Conservation (phyloP, 2,888 invertebrate genomes). For the Euplagia quadripunctaria region DNA sequence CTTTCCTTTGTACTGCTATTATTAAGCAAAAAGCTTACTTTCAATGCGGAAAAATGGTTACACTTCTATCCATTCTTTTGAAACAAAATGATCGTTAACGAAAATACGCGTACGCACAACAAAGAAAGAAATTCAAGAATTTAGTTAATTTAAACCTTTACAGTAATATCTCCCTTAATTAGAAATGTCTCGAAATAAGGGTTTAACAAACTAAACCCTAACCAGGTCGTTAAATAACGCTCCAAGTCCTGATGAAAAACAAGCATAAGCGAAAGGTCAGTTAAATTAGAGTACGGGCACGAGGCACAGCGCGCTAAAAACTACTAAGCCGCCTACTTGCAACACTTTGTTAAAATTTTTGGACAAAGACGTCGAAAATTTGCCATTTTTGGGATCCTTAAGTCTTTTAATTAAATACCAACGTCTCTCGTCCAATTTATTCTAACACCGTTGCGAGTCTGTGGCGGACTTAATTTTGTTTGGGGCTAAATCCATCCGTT, state of each 20-base stretch:
- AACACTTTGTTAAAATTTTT: slow-evolving; percentile 3
- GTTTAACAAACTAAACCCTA: slow-evolving; percentile 20
- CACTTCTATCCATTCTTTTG: slow-evolving; percentile 3
- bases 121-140: slow-evolving; percentile 19
- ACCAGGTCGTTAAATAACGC: slow-evolving; percentile 22
- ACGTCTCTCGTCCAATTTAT: slow-evolving; percentile 38
- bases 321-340: not conserved
- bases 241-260: slow-evolving; percentile 34
- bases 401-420: slow-evolving; percentile 39
- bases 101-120: slow-evolving; percentile 10
- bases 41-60: slow-evolving; percentile 13
- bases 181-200: slow-evolving; percentile 31
- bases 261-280: slow-evolving; percentile 26
- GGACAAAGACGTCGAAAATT: slow-evolving; percentile 2
- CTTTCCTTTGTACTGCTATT: slow-evolving; percentile 8
- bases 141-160: slow-evolving; percentile 21
- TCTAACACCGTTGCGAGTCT: slow-evolving; percentile 20
- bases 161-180: slow-evolving; percentile 31
- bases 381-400: slow-evolving; percentile 11
- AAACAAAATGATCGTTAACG: slow-evolving; percentile 1
- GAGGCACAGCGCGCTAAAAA: not conserved
- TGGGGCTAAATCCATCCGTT: slow-evolving; percentile 41
- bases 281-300: slow-evolving; percentile 21
- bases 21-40: slow-evolving; percentile 1
- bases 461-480: slow-evolving; percentile 46